A percentile compares a stretch with the other conserved stretches of the same genome.
phyloP scores from a whole-genome alignment of 2,888 invertebrate genomes.

The Epirrhoe alternata region DNA sequence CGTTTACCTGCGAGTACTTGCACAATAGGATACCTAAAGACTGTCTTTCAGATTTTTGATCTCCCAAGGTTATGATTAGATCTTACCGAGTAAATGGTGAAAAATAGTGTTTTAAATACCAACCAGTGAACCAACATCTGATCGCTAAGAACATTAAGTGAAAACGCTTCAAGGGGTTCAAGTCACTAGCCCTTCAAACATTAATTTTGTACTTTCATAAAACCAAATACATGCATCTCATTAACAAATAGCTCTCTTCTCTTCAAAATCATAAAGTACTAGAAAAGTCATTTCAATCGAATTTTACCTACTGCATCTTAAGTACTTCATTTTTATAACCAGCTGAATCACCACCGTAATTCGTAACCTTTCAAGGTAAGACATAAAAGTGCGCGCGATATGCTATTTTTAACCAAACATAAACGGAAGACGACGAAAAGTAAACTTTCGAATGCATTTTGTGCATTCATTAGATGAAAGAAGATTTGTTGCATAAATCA shows the following conservation, averaged over 20 bases:
- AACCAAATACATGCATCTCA: too few relatives aligned
- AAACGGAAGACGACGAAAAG: slow-evolving; percentile 22
- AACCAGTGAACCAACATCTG: too few relatives aligned
- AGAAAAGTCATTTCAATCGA: neutral
- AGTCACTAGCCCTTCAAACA: too few relatives aligned
- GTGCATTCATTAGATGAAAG: neutral
- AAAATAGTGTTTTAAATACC: too few relatives aligned
- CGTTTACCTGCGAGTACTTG: too few relatives aligned
- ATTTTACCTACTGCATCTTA: neutral
- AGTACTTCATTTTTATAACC: neutral
- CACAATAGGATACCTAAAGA: too few relatives aligned
- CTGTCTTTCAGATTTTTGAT: too few relatives aligned
- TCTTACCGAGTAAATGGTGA: too few relatives aligned
- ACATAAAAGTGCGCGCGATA: neutral
- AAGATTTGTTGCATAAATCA: neutral
- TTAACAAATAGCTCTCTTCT: neutral
- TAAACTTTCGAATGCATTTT: slow-evolving; percentile 16
- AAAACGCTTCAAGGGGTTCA: too few relatives aligned
- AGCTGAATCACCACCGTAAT: neutral
- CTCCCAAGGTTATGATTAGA: too few relatives aligned
- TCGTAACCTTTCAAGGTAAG: neutral
- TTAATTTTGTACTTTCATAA: too few relatives aligned
- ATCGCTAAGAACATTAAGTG: too few relatives aligned
- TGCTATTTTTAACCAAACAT: slow-evolving; percentile 1
- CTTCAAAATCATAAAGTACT: neutral